Conservation (phyloP, 2,113 vertebrate genomes). For the Corythornis vintsioides region DNA sequence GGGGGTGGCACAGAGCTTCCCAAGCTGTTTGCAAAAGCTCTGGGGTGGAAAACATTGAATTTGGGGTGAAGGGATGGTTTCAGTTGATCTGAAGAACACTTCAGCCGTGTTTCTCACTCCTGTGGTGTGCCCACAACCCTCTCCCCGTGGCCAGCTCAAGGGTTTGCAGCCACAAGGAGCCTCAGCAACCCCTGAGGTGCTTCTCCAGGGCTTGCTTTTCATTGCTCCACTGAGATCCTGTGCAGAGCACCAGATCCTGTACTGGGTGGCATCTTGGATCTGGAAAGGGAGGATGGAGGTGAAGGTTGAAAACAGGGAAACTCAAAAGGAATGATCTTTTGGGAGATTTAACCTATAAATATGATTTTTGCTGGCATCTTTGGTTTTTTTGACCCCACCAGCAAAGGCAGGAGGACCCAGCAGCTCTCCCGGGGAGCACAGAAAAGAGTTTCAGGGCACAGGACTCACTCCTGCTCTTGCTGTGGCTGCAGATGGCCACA, state of each 20-base stretch:
- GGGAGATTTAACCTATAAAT: neutral
- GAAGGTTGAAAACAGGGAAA: neutral
- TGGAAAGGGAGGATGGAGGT: neutral
- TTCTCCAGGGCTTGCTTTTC: neutral
- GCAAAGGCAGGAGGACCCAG: neutral
- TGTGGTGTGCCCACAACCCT: neutral
- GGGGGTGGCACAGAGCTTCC: neutral
- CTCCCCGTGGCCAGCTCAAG: neutral
- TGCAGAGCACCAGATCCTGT: neutral
- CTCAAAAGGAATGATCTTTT: neutral
- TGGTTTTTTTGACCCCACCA: neutral
- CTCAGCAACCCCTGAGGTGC: neutral
- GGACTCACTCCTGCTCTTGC: neutral
- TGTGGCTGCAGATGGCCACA: neutral
- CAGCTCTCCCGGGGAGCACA: neutral
- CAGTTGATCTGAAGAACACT: neutral
- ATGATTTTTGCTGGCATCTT: neutral
- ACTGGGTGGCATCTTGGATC: neutral
- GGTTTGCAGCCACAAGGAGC: neutral
- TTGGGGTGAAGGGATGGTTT: neutral
- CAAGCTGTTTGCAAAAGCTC: neutral
- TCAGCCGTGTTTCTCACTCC: neutral
- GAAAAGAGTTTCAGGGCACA: neutral
- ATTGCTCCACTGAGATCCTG: neutral
- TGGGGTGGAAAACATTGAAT: neutral